Evolutionary conservation across 2,113 vertebrate genomes (phyloP).

Genomic region (Rhinopithecus roxellana): DNA sequence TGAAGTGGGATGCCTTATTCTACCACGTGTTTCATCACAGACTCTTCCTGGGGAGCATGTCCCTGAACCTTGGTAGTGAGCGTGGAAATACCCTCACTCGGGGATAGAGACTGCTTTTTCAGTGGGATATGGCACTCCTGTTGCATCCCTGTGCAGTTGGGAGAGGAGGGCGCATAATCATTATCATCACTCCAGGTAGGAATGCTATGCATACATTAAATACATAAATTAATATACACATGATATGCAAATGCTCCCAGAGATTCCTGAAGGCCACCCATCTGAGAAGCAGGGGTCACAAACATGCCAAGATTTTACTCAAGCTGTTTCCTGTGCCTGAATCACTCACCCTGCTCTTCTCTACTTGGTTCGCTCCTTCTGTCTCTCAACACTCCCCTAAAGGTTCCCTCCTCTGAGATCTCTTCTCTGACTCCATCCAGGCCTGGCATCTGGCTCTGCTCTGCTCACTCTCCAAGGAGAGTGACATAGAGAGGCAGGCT

Average conservation of each 20-base stretch:
- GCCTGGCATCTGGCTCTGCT: fast-evolving
- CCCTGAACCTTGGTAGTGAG: neutral
- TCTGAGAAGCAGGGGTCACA: neutral
- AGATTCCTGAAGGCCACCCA: neutral
- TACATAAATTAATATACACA: neutral
- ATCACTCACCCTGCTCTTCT: neutral
- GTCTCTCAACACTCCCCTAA: neutral
- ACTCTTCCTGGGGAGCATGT: neutral
- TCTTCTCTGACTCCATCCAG: neutral
- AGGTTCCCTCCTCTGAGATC: neutral
- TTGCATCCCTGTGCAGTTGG: neutral
- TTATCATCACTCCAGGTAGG: neutral
- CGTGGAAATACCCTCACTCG: neutral
- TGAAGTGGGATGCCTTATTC: neutral
- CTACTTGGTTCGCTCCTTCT: neutral
- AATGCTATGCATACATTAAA: neutral
- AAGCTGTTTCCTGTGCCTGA: neutral
- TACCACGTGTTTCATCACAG: neutral
- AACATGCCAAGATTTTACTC: neutral
- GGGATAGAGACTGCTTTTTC: neutral
- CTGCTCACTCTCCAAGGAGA: neutral
- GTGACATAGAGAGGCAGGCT: neutral
- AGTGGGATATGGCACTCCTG: neutral
- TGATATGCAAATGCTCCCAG: neutral
- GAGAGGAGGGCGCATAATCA: neutral